phyloP scores from a whole-genome alignment of 1,140 invertebrate species.

The Physella acuta region DNA sequence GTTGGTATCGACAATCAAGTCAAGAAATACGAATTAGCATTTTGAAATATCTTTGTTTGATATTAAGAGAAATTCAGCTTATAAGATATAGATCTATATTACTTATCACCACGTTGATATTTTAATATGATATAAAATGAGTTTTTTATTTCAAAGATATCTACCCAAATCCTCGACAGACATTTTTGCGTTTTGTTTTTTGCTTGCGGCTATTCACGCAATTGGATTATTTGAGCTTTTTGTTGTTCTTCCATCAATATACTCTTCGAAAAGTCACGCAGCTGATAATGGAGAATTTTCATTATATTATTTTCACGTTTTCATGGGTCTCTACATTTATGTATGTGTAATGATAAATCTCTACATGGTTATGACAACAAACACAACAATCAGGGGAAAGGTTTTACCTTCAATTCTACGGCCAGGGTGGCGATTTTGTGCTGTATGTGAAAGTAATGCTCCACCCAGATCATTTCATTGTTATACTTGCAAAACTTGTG shows the following conservation, averaged over 20 bases:
- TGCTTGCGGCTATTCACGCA: conserved; percentile 26
- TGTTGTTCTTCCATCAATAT: conserved; percentile 32
- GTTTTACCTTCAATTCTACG: conserved; percentile 38
- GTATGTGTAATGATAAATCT: conserved; percentile 38
- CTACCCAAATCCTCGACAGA: conserved; percentile 33
- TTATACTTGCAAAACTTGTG: conserved; percentile 75
- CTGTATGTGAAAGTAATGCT: conserved; percentile 43
- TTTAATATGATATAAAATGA: too few relatives aligned
- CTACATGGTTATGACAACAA: conserved; percentile 34
- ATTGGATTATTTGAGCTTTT: conserved; percentile 34
- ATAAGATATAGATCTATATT: too few relatives aligned
- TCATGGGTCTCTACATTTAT: conserved; percentile 36
- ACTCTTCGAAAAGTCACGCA: conserved; percentile 1
- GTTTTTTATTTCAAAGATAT: not conserved
- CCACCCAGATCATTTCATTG: conserved; percentile 65
- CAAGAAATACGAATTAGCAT: too few relatives aligned
- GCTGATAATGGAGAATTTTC: not conserved
- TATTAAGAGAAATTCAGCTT: too few relatives aligned
- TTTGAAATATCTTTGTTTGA: too few relatives aligned
- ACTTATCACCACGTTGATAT: too few relatives aligned
- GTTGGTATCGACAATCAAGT: too few relatives aligned
- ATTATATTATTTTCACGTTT: conserved; percentile 32
- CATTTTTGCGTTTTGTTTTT: conserved; percentile 29
- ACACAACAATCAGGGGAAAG: conserved; percentile 34
- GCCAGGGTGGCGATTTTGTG: conserved; percentile 47